These are phyloP conservation scores for Lydus trimaculatus DNA, from an alignment of 2,888 invertebrate genomes.

Conservation along the genomic window DNA sequence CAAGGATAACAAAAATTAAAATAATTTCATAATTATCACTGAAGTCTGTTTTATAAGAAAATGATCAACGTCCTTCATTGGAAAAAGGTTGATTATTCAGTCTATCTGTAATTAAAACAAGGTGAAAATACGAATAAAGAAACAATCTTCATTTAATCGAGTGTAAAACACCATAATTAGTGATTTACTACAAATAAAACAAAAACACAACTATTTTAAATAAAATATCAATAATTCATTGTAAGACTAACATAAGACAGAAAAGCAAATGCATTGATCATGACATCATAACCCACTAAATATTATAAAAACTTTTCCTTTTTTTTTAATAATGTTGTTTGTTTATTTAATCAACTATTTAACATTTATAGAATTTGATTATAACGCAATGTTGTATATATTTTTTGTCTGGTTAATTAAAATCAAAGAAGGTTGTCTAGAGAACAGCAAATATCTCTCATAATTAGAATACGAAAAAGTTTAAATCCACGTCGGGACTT, in stretches of 20 bases:
- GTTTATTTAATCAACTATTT: neutral
- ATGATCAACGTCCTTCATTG: neutral
- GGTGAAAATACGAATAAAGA: neutral
- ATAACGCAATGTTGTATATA: neutral
- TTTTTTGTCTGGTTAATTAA: no score
- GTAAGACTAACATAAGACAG: no score
- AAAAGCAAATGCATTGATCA: neutral
- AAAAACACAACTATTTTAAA: neutral
- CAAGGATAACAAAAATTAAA: neutral
- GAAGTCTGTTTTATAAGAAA: neutral
- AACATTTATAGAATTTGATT: neutral
- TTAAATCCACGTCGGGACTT: no score
- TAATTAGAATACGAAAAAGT: no score
- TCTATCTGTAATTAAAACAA: neutral
- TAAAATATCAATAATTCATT: neutral
- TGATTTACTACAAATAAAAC: neutral
- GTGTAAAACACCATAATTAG: no score
- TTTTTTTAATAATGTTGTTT: neutral
- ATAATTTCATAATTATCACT: neutral
- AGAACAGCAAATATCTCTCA: no score
- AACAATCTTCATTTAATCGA: neutral
- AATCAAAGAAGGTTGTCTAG: no score
- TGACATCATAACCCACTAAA: neutral
- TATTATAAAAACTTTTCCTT: neutral
- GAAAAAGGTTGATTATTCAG: no score